Evolutionary conservation across 2,113 vertebrate species (phyloP).

Genomic region (Bostrychus sinensis): DNA sequence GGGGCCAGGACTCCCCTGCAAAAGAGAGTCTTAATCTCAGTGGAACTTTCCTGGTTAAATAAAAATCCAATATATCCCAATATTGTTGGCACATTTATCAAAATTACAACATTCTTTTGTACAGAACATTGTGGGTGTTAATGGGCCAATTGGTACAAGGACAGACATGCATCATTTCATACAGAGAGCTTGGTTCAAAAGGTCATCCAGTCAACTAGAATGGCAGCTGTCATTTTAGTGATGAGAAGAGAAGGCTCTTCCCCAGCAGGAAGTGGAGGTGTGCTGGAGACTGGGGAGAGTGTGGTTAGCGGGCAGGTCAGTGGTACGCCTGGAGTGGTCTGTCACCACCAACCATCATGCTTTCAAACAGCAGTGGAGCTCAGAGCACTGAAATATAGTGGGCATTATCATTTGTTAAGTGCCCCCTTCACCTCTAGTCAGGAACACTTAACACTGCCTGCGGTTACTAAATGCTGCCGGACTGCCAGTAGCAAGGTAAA

Average conservation of each 20-base stretch:
- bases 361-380: conserved; percentile 72
- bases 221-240: conserved; percentile 59
- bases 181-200: conserved; percentile 47
- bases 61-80: no score
- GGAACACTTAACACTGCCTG: conserved; percentile 84
- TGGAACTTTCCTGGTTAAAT: no score
- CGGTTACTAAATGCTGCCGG: conserved; percentile 81
- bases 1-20: no score
- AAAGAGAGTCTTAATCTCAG: no score
- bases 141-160: neutral
- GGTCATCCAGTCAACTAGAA: conserved; percentile 47
- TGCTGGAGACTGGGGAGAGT: conserved; percentile 67
- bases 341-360: conserved; percentile 67
- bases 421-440: conserved; percentile 81
- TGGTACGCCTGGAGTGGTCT: conserved; percentile 72
- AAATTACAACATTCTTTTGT: no score
- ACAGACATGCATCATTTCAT: conserved; percentile 25
- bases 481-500: conserved; percentile 82
- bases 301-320: conserved; percentile 78
- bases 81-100: no score
- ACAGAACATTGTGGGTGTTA: no score
- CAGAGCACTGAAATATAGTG: conserved; percentile 74
- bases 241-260: conserved; percentile 34
- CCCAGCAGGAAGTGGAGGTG: conserved; percentile 62
- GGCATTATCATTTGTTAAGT: conserved; percentile 86